Evolutionary conservation across 2,113 vertebrate genomes (phyloP), one percentile per base, ranked within the genome.

Genomic region (Cheirogaleus medius): DNA sequence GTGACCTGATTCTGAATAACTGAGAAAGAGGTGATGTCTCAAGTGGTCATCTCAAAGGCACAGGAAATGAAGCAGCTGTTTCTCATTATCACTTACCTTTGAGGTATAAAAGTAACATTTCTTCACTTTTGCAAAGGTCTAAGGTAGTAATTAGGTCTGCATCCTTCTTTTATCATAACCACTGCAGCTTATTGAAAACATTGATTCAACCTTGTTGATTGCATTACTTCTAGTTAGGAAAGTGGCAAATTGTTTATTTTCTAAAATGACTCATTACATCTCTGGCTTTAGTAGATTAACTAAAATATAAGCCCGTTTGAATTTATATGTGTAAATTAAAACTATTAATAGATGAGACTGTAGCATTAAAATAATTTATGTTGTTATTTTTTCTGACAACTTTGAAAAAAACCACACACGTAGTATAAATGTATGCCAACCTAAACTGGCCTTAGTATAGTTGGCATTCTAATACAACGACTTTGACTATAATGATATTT

Each of bases 51-150:
- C 93, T 68, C 81, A 93, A 95, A 96, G 5, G 77, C 25, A 94
- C 60, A 91, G 77, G 95, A 98, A 97, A 95, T 88, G 80, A 97
- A 71, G 37, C 95, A 95, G 92, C 91, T 97, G 77, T 91, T 98
- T 96, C 87, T 78, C 71, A 87, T 95, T 97, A 84, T 97, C 90
- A 96, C 32, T 23, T n/a, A 58, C 37, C 54, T 90, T 58, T 92
- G 83, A 91, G 60, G 66, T 87, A 54, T 84, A 97, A 52, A 18
- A 90, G 11, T 6, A 86, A 58, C 96, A 93, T 92, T 94, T 80
- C 29, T 49, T 97, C 58, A 95, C 14, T 88, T 71, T 82, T 82
- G 95, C 27, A 95, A 39, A 84, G 63, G 32, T 34, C 95, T 88
- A 87, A 96, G 49, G 15, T 10, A 73, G 23, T 90, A 93, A 83